A percentile compares a stretch with the other conserved stretches of the same genome.
phyloP scores from a whole-genome alignment of 2,888 invertebrate species.

The Lobophora halterata region DNA sequence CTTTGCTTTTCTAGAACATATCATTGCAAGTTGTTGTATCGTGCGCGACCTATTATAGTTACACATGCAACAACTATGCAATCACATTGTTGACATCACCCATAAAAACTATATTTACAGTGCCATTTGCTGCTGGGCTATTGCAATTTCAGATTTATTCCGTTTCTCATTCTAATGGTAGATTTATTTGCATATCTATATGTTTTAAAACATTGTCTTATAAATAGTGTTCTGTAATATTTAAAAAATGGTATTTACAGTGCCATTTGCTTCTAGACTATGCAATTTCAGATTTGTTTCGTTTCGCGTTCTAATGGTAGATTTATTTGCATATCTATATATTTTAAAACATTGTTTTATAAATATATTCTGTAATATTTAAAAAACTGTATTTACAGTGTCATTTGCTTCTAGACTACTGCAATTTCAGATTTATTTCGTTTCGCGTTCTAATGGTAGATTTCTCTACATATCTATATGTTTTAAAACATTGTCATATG shows the following conservation, averaged over 20 bases:
- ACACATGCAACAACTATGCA: constrained; percentile 42
- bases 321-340: not conserved
- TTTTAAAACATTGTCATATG: not conserved
- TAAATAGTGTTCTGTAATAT: no score
- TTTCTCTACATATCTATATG: not conserved
- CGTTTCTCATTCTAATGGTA: not conserved
- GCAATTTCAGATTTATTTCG: constrained; percentile 1
- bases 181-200: not conserved
- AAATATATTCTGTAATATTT: no score
- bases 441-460: not conserved
- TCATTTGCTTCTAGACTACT: constrained; percentile 11
- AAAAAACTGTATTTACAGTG: constrained; percentile 32
- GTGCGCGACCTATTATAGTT: constrained; percentile 28
- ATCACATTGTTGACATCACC: constrained; percentile 39
- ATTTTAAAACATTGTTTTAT: no score
- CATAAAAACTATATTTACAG: constrained; percentile 36
- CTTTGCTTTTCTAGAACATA: constrained; percentile 11
- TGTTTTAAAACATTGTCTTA: no score
- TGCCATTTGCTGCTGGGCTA: constrained; percentile 12
- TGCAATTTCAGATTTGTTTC: not conserved
- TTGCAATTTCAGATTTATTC: constrained; percentile 1
- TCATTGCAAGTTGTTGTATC: not conserved
- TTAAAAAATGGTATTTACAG: not conserved
- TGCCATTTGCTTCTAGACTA: not conserved
- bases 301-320: not conserved